A percentile compares a stretch with the other conserved stretches of the same genome.
Conservation (phyloP, 2,888 invertebrate species). For the Germaria angustata region DNA sequence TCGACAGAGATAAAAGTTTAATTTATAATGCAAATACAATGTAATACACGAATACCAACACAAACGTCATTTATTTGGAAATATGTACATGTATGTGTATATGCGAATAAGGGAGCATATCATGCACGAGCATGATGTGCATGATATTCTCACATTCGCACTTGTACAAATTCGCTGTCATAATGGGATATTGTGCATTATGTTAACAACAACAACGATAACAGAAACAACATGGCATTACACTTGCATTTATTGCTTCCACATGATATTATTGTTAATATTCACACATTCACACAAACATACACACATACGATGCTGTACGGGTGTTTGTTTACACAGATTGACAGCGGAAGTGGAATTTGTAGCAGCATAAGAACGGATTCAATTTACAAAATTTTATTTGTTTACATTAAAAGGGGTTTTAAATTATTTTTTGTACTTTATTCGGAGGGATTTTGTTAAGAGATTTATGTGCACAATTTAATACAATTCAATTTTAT, state of each 20-base stretch:
- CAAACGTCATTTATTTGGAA: neutral
- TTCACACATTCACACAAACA: neutral
- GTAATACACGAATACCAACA: constrained; percentile 6
- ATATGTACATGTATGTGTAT: neutral
- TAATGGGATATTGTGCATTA: neutral
- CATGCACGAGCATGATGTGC: neutral
- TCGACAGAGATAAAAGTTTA: constrained; percentile 69
- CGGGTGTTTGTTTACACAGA: constrained; percentile 1
- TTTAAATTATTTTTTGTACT: neutral
- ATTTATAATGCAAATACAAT: constrained; percentile 68
- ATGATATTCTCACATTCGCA: constrained; percentile 11
- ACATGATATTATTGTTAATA: neutral
- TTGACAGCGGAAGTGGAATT: constrained; percentile 52
- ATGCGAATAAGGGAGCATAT: too few species aligned
- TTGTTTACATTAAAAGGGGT: neutral
- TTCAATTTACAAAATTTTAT: constrained; percentile 41
- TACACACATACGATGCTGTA: neutral
- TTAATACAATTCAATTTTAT: too few species aligned
- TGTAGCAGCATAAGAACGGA: constrained; percentile 45
- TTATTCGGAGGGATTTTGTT: neutral
- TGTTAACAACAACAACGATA: constrained; percentile 51
- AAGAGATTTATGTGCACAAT: neutral
- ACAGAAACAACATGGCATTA: constrained; percentile 17
- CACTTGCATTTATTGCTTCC: constrained; percentile 24
- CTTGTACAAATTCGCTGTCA: neutral